These are phyloP conservation scores for Hesperophylax magnus DNA, from an alignment of 1,140 invertebrate species.

Conservation along the genomic window DNA sequence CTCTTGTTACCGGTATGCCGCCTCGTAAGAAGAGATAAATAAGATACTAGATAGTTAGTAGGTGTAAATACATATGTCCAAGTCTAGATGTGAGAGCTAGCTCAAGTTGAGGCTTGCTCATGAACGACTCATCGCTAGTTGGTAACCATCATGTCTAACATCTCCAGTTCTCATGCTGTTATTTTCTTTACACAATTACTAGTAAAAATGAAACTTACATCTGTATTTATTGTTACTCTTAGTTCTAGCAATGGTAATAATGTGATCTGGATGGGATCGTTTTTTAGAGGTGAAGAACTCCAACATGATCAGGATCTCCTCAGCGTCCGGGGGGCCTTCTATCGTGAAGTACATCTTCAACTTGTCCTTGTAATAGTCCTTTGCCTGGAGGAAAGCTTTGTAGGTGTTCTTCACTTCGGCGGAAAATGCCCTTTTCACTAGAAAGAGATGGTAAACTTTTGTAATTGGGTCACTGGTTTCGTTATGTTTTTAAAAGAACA, in stretches of 20 bases:
- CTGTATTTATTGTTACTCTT: slow-evolving; percentile 33
- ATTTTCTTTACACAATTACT: neutral
- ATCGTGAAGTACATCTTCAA: slow-evolving; percentile 52
- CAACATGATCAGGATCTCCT: slow-evolving; percentile 34
- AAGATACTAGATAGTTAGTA: too few species aligned
- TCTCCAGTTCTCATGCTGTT: neutral
- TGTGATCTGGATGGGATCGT: slow-evolving; percentile 40
- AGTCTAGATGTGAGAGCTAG: too few species aligned
- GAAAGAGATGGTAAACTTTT: slow-evolving; percentile 1
- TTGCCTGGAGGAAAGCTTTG: slow-evolving; percentile 46
- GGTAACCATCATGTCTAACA: too few species aligned
- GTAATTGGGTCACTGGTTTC: neutral
- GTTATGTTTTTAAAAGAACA: too few species aligned
- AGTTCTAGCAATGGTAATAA: slow-evolving; percentile 29
- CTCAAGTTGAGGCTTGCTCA: too few species aligned
- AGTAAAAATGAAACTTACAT: slow-evolving; percentile 28
- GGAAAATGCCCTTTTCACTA: slow-evolving; percentile 33
- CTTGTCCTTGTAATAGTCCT: slow-evolving; percentile 48
- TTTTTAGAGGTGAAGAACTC: slow-evolving; percentile 52
- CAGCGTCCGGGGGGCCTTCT: slow-evolving; percentile 30
- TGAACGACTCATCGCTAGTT: too few species aligned
- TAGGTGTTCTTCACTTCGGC: slow-evolving; percentile 45
- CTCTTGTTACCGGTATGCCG: too few species aligned
- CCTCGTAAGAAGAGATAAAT: too few species aligned
- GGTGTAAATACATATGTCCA: too few species aligned